Conservation (phyloP, 2,888 invertebrate genomes). For the Drosophila histrio region DNA sequence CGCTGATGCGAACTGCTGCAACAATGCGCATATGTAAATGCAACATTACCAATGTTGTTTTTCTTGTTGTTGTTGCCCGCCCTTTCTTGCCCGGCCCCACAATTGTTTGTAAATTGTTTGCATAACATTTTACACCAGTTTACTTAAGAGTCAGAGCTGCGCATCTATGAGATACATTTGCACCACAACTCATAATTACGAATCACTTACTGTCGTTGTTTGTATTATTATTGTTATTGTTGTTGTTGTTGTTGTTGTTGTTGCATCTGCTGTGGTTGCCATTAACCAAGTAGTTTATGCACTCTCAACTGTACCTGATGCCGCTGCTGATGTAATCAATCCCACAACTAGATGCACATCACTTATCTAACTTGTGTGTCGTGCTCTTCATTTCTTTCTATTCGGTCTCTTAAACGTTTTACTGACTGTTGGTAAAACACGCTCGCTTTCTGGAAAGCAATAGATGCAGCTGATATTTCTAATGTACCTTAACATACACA, state of each 20-base stretch:
- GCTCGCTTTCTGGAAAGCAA: no score
- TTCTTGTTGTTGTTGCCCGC: not conserved
- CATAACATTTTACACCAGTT: slow-evolving; percentile 75
- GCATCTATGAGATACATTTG: slow-evolving; percentile 49
- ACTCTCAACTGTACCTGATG: slow-evolving; percentile 18
- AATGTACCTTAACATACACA: no score
- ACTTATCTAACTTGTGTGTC: not conserved
- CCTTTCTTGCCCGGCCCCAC: slow-evolving; percentile 5
- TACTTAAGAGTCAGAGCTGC: slow-evolving; percentile 21
- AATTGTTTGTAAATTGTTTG: slow-evolving; percentile 71
- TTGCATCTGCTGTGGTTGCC: slow-evolving; percentile 15
- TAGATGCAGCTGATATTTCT: no score
- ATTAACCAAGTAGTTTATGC: not conserved
- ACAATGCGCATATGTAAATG: slow-evolving; percentile 18
- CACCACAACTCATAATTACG: slow-evolving; percentile 33
- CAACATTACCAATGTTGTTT: not conserved
- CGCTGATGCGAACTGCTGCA: slow-evolving; percentile 39
- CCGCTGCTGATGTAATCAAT: slow-evolving; percentile 16
- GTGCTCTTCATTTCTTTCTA: not conserved
- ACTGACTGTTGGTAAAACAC: no score
- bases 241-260: slow-evolving; percentile 6
- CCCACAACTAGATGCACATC: not conserved
- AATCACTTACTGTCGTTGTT: slow-evolving; percentile 6
- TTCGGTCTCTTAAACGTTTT: not conserved
- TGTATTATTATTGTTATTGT: slow-evolving; percentile 1